Base-by-base conservation (phyloP, 2,888 invertebrate species). In the Eupeodes luniger region DNA sequence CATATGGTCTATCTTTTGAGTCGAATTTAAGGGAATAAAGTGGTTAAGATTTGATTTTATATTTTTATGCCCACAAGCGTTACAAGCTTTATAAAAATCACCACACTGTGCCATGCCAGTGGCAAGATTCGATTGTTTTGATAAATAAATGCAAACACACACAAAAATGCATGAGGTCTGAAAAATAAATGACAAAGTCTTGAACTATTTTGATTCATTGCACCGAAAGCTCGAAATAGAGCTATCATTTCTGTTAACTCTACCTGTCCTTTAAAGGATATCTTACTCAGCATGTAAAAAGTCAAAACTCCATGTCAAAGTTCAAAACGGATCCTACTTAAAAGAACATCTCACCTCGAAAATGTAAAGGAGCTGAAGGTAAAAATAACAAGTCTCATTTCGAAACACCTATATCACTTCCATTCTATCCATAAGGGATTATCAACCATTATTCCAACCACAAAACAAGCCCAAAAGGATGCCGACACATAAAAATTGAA, bases 401-500 rank as follows among this genome's bases (percentile, higher is more conserved):
- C 34, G 14, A 49, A 11, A 5, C 70, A 40, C 62, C 16, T 34
- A 62, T 36, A 62, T 36, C 34, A 66, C 49, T 67, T 67, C 53
- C 67, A 27, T 34, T 40, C 40, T 9, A 40, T 40, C 40, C 40
- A 1, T 27, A 27, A 27, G 27, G 47, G 66, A 49, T 47, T 27
- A 66, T 6, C n/a, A 34, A 44, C 66, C 34, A 74, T 61, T 44
- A 70, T 62, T 55, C 62, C 47, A 59, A 57, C 47, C 34, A 1
- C 19, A n/a, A n/a, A 36, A n/a, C 12, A 36, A 11, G 36, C 55
- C 64, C 79, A 62, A 83, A 80, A 57, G 49, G 69, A 75, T 61
- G 78, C 69, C 77, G 85, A 74, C 70, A 49, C 44, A 62, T 36
- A 27, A 61, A 74, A 72, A 40, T 49, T 51, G 7, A 59, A 75